Evolutionary conservation across 2,113 vertebrate genomes (phyloP), one percentile per base, ranked within the genome.

Genomic region (Thunnus maccoyii): DNA sequence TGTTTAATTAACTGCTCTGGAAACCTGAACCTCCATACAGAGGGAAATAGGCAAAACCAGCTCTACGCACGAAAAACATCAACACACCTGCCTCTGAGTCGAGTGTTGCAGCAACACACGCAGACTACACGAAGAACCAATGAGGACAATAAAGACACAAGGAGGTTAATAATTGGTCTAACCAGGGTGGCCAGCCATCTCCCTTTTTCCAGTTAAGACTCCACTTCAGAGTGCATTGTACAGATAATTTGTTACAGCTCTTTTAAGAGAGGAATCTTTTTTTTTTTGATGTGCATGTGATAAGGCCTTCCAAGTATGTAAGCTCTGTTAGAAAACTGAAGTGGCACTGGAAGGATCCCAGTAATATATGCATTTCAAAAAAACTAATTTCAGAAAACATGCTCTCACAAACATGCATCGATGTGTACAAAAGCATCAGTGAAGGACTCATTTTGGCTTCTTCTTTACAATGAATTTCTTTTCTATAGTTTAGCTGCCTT

Each of bases 1-100:
- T 90, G 92, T 93, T 96, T 94, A 92, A 95, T 96, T 94, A 94
- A 93, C 92, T 89, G 72, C 88, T 93, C 62, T 76, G 84, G 92
- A 93, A 94, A 95, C 76, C 77, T 47, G 83, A 94, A 83, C 82
- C 86, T 73, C 65, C 8, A n/a, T 44, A 51, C 72, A 25, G 76
- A 86, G 84, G 83, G 78, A 65, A 86, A 85, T 48, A 20, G 61
- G 76, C 82, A 76, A 84, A 88, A 88, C 70, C 75, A 82, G 82
- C 82, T 80, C 67, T 10, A 46, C 5, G 69, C 77, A 83, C 20
- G 12, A 36, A 83, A 80, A 85, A 72, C 86, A 72, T 84, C 80
- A 70, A 69, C 78, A 79, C 83, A 80, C 84, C 80, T 63, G 72
- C 80, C 36, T 81, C 64, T 73, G 78, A 36, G 65, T 76, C 32